A percentile compares a stretch with the other conserved stretches of the same genome.
phyloP scores from a whole-genome alignment of 1,140 invertebrate genomes.

The Anastrepha obliqua region DNA sequence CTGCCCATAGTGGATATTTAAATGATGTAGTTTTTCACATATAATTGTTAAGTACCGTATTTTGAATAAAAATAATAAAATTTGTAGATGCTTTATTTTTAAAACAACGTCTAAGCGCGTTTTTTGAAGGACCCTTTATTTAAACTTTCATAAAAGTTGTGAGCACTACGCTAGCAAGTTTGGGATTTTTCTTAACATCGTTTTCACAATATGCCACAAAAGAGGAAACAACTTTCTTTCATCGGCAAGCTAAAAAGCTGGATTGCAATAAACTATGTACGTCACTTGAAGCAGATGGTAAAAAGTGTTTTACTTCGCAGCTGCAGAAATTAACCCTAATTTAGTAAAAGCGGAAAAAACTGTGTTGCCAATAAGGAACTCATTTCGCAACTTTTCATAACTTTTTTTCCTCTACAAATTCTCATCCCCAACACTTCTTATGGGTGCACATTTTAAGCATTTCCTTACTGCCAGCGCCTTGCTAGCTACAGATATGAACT shows the following conservation, averaged over 20 bases:
- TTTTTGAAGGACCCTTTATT: too few species aligned
- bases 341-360: constrained; percentile 37
- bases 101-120: too few species aligned
- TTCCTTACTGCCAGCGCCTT: neutral
- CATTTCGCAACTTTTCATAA: constrained; percentile 27
- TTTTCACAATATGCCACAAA: constrained; percentile 24
- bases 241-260: constrained; percentile 14
- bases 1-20: too few species aligned
- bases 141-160: too few species aligned
- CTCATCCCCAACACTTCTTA: neutral
- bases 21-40: too few species aligned
- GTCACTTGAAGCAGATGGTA: neutral
- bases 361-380: constrained; percentile 39
- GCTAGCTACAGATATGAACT: constrained; percentile 8
- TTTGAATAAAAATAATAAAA: too few species aligned
- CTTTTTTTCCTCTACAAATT: neutral
- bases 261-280: constrained; percentile 15
- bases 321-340: constrained; percentile 33
- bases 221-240: neutral
- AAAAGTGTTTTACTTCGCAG: constrained; percentile 12
- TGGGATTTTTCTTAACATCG: neutral
- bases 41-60: too few species aligned
- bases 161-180: neutral
- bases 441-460: neutral
- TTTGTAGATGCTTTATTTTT: too few species aligned